Evolutionary conservation across 2,113 vertebrate genomes (phyloP).

Genomic region (Pollimyrus isidori): DNA sequence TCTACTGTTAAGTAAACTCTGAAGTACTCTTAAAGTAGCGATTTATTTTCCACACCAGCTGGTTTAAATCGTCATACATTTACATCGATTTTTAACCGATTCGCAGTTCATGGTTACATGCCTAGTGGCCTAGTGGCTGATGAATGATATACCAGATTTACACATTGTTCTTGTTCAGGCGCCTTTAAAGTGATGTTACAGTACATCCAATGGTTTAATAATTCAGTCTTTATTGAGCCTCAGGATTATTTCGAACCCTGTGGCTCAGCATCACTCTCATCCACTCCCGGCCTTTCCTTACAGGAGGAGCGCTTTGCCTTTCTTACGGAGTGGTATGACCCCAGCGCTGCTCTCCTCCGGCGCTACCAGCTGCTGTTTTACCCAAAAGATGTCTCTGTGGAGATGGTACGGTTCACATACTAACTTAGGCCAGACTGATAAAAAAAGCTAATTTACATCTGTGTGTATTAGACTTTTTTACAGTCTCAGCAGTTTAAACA

Average conservation of each 20-base stretch:
- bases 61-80: too few species aligned
- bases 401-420: conserved; percentile 71
- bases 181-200: neutral
- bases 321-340: conserved; percentile 86
- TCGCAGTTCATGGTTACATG: too few species aligned
- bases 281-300: neutral
- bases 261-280: neutral
- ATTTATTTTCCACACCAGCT: too few species aligned
- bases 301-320: conserved; percentile 83
- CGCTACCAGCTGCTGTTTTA: conserved; percentile 87
- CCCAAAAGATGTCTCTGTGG: conserved; percentile 78
- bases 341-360: conserved; percentile 74
- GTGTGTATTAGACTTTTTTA: neutral
- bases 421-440: neutral
- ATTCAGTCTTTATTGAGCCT: neutral
- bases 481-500: neutral
- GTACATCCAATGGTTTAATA: neutral
- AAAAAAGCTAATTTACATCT: neutral
- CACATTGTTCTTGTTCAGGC: neutral
- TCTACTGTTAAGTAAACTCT: too few species aligned
- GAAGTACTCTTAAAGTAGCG: too few species aligned
- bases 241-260: neutral
- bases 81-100: too few species aligned
- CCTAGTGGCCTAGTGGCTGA: neutral
- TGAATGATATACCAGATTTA: neutral